Evolutionary conservation across 2,113 vertebrate genomes (phyloP), one percentile per base, ranked within the genome.

Genomic region (Malurus alboscapulatus): DNA sequence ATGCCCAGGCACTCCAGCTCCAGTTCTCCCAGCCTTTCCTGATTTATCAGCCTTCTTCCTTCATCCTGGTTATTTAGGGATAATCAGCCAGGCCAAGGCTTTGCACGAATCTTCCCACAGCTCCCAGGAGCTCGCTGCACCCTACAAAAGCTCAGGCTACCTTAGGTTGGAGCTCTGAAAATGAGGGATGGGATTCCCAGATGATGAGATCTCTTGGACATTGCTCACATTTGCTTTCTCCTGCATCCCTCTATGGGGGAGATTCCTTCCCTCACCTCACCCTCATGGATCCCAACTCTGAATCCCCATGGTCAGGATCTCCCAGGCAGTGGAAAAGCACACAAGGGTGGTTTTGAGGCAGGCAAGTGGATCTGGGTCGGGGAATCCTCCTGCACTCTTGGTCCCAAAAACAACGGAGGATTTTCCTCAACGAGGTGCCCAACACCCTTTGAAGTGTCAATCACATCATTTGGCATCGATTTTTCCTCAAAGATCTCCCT

Each of bases 391-490:
- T 9, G 5, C 13, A 7, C 0, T 0, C 36, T 68, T 18, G 42
- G 55, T 86, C 25, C 68, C 62, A 55, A 42, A 78, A 91, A 51
- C 26, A 53, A 76, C 4, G 30, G 57, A 45, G 40, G 38, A 22
- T 84, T 68, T 76, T 91, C 81, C 74, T 80, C 18, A 9, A 54
- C 59, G n/a, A 72, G 53, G 22, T 55, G 72, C 69, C 82, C 50
- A 84, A 29, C 45, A 12, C n/a, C 72, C 61, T 95, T 94, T 94
- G 93, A 92, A 84, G 72, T 59, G 78, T 84, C 88, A 88, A 59
- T 89, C 92, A n/a, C 36, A 32, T 73, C 51, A 19, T 20, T 62
- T 66, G 62, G 30, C 78, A 92, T 72, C 32, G 93, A 94, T 91
- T 96, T 94, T 72, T 24, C 67, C 48, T 53, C 42, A 40, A 71